phyloP scores from a whole-genome alignment of 30 jellyfish, hydroid and myxozoan species.

The Sanderia malayensis region DNA sequence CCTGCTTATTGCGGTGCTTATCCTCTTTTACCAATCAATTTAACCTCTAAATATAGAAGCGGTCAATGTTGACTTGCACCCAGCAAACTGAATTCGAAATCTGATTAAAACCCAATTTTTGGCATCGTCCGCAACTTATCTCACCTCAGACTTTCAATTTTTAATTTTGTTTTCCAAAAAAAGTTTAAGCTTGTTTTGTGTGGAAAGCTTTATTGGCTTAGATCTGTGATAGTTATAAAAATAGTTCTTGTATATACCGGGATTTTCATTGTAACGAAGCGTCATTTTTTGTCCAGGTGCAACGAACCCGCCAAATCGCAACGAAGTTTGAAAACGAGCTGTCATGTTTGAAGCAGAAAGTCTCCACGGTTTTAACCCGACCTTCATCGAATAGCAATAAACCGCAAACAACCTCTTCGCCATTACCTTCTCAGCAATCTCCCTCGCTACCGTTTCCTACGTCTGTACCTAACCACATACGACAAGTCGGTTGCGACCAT shows the following conservation, averaged over 20 bases:
- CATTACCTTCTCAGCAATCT: no score
- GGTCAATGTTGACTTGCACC: no score
- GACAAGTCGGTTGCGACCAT: not conserved
- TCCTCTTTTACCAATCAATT: no score
- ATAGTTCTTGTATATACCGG: not conserved
- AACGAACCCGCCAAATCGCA: constrained; percentile 58
- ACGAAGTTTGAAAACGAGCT: constrained; percentile 43
- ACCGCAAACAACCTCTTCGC: no score
- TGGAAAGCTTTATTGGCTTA: not conserved
- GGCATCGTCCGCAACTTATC: no score
- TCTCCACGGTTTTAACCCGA: constrained; percentile 25
- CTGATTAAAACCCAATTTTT: no score
- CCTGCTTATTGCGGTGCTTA: no score
- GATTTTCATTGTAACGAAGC: not conserved
- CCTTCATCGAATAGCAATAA: no score
- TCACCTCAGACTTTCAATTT: not conserved
- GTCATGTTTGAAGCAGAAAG: constrained; percentile 29
- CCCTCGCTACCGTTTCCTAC: no score
- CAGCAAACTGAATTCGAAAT: no score
- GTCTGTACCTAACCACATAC: no score
- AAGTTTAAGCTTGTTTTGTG: not conserved
- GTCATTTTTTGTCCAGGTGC: constrained; percentile 18
- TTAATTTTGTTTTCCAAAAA: not conserved
- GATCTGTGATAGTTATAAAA: not conserved
- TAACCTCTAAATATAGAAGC: no score